Evolutionary conservation across 2,888 invertebrate species (phyloP), one percentile per base, ranked within the genome.

Genomic region (Tetheella fluctuosa): DNA sequence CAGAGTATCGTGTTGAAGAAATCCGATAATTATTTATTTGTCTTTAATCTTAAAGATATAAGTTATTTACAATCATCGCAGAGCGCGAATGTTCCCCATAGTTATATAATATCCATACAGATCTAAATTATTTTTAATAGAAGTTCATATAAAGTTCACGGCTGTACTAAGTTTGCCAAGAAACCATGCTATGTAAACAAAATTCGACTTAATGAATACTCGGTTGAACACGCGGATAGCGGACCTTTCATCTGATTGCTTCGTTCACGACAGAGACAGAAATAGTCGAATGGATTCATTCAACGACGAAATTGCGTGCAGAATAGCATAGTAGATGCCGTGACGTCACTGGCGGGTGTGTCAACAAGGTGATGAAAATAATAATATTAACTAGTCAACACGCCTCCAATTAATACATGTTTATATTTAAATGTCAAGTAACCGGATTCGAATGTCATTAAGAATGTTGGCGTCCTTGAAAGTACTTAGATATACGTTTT

Each of bases 381-480:
- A 13, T n/a, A 48, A 48, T 48, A 8, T 7, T 30, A 23, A 28
- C n/a, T 25, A 1, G 23, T 10, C n/a, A 3, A 54, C 54, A 54
- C 30, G 12, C 54, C 54, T 54, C 54, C 54, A 7, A 20, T 48
- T 17, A 25, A 54, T 30, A 28, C 5, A n/a, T n/a, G 28, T 17
- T n/a, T 23, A 13, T 25, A 23, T 23, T 5, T 0, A n/a, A 54
- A 28, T 28, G 30, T 54, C 17, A 30, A 28, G 30, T 6, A 28
- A 25, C 28, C 28, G 30, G 17, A 30, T 54, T 54, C 5, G 6
- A 30, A 30, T 17, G 30, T 17, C 17, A 37, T 15, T n/a, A 4
- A 28, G 54, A 28, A 30, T 54, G 54, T 28, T 30, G 54, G 30
- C 17, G 54, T 54, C 54, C 54, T 54, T 54, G 54, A 28, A 30